Evolutionary conservation across 2,113 vertebrate species (phyloP).

Genomic region (Haemorhous mexicanus): DNA sequence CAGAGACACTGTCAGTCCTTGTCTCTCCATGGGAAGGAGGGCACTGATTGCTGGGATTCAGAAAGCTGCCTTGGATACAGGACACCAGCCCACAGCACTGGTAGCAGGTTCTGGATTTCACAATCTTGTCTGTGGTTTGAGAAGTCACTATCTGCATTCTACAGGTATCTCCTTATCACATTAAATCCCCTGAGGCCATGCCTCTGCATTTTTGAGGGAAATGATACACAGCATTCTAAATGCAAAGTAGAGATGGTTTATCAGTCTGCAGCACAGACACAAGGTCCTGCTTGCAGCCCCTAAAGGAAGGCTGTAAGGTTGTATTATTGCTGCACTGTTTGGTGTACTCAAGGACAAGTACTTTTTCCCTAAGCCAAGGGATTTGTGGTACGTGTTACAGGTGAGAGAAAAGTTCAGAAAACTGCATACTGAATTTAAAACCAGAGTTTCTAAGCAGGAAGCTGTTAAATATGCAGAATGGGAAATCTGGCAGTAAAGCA

Average conservation of each 20-base stretch:
- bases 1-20: neutral
- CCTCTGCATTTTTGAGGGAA: conserved; percentile 8
- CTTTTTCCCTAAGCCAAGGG: neutral
- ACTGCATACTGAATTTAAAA: neutral
- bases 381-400: neutral
- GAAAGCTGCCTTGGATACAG: neutral
- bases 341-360: neutral
- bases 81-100: fast-evolving
- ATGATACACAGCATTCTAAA: neutral
- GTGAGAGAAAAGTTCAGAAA: neutral
- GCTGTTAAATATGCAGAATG: neutral
- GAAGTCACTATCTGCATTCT: neutral
- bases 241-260: neutral
- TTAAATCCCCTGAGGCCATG: neutral
- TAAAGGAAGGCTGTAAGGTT: neutral
- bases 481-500: neutral
- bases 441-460: neutral
- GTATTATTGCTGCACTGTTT: neutral
- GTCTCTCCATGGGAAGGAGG: neutral
- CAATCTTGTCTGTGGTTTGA: neutral
- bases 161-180: neutral
- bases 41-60: neutral
- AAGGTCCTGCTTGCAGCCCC: neutral
- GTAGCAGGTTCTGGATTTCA: neutral
- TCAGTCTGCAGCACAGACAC: neutral